These are phyloP conservation scores for Drosophila ogumai DNA, from an alignment of 1,140 invertebrate genomes.

Conservation along the genomic window DNA sequence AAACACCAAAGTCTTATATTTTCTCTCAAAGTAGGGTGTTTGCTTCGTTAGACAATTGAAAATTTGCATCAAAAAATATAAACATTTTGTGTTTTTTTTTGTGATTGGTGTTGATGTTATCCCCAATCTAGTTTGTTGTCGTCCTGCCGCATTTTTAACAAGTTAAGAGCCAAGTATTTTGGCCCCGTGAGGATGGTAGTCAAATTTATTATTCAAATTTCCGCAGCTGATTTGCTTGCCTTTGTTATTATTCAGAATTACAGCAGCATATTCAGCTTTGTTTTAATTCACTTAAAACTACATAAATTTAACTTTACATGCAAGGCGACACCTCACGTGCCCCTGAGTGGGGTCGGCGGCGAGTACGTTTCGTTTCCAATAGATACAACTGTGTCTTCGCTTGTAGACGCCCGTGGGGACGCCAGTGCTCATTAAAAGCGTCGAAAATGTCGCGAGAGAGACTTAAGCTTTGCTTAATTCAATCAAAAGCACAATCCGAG, in stretches of 20 bases:
- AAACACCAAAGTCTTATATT: background rate
- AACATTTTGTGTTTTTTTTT: conserved; percentile 63
- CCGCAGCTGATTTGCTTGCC: conserved; percentile 57
- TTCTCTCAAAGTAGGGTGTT: conserved; percentile 29
- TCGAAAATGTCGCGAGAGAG: conserved; percentile 36
- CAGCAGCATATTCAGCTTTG: conserved; percentile 50
- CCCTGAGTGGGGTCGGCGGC: conserved; percentile 59
- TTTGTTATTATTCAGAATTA: conserved; percentile 65
- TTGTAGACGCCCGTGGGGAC: conserved; percentile 6
- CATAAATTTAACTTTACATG: conserved; percentile 81
- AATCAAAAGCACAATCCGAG: conserved; percentile 63
- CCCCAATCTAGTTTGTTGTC: conserved; percentile 39
- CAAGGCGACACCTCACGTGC: conserved; percentile 66
- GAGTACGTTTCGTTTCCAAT: conserved; percentile 56
- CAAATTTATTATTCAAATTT: conserved; percentile 81
- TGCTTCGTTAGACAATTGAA: conserved; percentile 67
- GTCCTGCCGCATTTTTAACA: conserved; percentile 60
- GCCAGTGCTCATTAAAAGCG: conserved; percentile 26
- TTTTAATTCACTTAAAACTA: conserved; percentile 83
- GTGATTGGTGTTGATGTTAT: conserved; percentile 44
- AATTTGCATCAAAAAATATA: conserved; percentile 76
- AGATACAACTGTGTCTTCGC: conserved; percentile 57
- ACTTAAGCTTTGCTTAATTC: conserved; percentile 65
- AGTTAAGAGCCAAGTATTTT: conserved; percentile 58
- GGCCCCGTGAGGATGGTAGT: conserved; percentile 12